A percentile compares a stretch with the other conserved stretches of the same genome.
These are phyloP conservation scores for Vimba vimba DNA, from an alignment of 2,113 vertebrate genomes.

Conservation along the genomic window DNA sequence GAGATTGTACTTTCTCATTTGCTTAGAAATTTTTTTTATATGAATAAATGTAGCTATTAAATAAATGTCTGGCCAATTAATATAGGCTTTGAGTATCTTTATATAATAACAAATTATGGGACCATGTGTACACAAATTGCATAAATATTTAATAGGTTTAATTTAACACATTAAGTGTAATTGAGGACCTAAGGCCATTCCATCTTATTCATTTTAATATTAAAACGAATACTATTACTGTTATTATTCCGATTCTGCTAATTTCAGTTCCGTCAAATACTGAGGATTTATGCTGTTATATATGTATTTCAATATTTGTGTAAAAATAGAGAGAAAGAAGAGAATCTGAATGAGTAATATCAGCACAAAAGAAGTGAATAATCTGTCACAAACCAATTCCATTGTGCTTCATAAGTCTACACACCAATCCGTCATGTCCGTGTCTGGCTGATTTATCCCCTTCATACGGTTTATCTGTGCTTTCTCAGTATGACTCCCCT, in stretches of 20 bases:
- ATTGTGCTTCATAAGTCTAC: neutral
- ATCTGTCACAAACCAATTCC: neutral
- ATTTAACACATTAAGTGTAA: neutral
- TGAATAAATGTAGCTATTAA: neutral
- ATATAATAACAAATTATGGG: neutral
- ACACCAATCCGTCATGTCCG: neutral
- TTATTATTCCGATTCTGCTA: neutral
- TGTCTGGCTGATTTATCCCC: constrained; percentile 15
- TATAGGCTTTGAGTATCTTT: neutral
- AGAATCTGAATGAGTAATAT: neutral
- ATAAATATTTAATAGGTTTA: neutral
- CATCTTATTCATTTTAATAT: neutral
- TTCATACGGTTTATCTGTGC: neutral
- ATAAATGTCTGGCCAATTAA: neutral
- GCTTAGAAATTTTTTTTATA: neutral
- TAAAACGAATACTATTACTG: neutral
- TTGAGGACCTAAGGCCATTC: neutral
- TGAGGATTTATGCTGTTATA: constrained; percentile 8
- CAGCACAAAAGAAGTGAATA: constrained; percentile 18
- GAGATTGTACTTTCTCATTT: neutral
- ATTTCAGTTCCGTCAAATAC: neutral
- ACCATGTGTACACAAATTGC: neutral
- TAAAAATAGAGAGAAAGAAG: neutral
- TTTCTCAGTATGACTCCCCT: neutral
- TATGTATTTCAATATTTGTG: neutral